These are phyloP conservation scores for Microtus pennsylvanicus DNA, from an alignment of 2,113 vertebrate genomes.

Conservation along the genomic window DNA sequence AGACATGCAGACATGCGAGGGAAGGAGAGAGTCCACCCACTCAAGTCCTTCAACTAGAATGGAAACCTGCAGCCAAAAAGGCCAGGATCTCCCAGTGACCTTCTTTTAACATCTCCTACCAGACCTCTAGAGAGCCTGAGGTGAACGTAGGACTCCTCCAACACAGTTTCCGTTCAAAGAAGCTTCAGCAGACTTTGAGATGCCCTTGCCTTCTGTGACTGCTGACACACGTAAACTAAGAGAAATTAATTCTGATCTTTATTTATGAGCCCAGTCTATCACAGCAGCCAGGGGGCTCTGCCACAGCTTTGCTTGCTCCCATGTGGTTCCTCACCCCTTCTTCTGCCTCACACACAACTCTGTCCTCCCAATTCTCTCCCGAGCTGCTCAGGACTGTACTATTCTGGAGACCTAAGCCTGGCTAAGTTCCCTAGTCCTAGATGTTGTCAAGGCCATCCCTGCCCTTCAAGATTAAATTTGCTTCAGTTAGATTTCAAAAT, in stretches of 20 bases:
- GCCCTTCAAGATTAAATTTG: neutral
- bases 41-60: neutral
- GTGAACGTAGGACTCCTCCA: accelerated
- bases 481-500: neutral
- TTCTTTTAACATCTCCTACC: neutral
- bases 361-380: neutral
- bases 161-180: neutral
- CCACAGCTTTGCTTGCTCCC: neutral
- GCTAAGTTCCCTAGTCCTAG: neutral
- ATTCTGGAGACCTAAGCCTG: neutral
- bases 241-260: neutral
- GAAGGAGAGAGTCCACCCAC: neutral
- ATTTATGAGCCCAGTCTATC: neutral
- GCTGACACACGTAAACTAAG: neutral
- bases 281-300: neutral
- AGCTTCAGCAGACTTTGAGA: neutral
- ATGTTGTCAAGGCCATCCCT: neutral
- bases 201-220: neutral
- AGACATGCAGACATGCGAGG: neutral
- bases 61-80: neutral
- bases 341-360: neutral
- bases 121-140: neutral
- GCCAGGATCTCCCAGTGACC: neutral
- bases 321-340: too few species aligned
- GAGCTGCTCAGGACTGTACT: too few species aligned